These are phyloP conservation scores for Pseudolaguvia tuberculata DNA, from an alignment of 2,113 vertebrate genomes.

Conservation along the genomic window DNA sequence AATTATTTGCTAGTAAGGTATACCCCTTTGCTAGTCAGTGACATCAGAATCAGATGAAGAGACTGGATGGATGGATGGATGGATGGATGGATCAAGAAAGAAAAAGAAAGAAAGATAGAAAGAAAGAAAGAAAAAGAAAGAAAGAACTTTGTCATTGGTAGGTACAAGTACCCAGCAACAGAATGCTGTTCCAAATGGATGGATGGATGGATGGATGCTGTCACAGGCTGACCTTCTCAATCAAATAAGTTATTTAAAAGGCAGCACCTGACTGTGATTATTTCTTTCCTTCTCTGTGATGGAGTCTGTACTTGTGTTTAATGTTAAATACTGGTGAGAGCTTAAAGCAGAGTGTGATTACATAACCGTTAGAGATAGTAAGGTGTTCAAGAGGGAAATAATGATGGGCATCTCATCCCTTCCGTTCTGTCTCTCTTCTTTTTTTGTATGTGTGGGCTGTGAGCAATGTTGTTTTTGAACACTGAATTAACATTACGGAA, in stretches of 20 bases:
- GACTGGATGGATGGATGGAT: too few relatives aligned
- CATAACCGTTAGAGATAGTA: conserved; percentile 42
- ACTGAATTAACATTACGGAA: conserved; percentile 21
- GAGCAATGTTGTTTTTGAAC: conserved; percentile 23
- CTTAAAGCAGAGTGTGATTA: conserved; percentile 38
- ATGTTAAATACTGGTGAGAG: conserved; percentile 27
- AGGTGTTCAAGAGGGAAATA: conserved; percentile 40
- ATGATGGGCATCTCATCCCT: conserved; percentile 38
- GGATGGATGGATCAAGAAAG: too few relatives aligned
- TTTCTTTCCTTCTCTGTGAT: neutral
- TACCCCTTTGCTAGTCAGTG: neutral
- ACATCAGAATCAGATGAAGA: too few relatives aligned
- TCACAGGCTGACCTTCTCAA: too few relatives aligned
- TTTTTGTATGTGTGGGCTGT: conserved; percentile 38
- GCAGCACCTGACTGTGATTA: neutral
- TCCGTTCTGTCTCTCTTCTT: conserved; percentile 12
- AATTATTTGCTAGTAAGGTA: neutral
- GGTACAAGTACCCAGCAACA: too few relatives aligned
- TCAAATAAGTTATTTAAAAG: too few relatives aligned
- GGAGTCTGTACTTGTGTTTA: conserved; percentile 25
- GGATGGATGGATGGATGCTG: neutral
- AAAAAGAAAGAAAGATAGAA: too few relatives aligned
- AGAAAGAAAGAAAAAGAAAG: too few relatives aligned
- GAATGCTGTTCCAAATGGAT: too few relatives aligned
- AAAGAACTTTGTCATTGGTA: too few relatives aligned